Base-by-base conservation (phyloP, 2,888 invertebrate genomes). In the Melieria omissa region DNA sequence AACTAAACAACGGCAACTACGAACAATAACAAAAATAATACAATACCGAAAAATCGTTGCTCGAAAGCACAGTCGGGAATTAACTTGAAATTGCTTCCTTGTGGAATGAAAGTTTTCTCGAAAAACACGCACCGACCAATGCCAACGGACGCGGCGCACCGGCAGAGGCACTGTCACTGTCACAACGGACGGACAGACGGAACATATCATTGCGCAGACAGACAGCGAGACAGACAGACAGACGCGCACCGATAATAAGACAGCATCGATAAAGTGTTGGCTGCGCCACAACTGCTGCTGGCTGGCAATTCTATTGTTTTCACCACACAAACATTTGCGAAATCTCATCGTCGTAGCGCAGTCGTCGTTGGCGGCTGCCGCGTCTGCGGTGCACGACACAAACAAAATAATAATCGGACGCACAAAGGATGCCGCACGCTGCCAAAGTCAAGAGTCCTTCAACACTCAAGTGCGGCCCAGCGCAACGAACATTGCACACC, bases 11-110 rank as follows among this genome's bases (percentile, higher is more conserved):
- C 64, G 68, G 62, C 14, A 64, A 10, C 58, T 55, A 55, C 64
- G 1, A 65, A 12, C 42, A 10, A 7, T 1, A 42, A n/a, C 41
- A 2, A 57, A 52, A 52, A 52, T 12, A n/a, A 9, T 9, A 64
- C 58, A 55, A 55, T 55, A 45, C 58, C 14, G 49, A 46, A 64
- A 57, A 70, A 49, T 42, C 49, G 9, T 46, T 29, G 60, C 41
- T 29, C n/a, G 5, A 68, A 65, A 10, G 42, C 65, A 69, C 61
- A n/a, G 3, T 41, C 44, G 67, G 62, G 67, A 72, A 72, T 72
- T 63, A 68, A 46, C 63, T 57, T 60, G 10, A 66, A 72, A 72
- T 72, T 58, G 64, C 42, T 72, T 72, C 64, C 64, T 67, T 57
- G 58, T 46, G 52, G 67, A 60, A 52, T 64, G 54, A 57, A 57